These are phyloP conservation scores for Odobenus rosmarus DNA, from an alignment of 2,113 vertebrate species.

Conservation along the genomic window DNA sequence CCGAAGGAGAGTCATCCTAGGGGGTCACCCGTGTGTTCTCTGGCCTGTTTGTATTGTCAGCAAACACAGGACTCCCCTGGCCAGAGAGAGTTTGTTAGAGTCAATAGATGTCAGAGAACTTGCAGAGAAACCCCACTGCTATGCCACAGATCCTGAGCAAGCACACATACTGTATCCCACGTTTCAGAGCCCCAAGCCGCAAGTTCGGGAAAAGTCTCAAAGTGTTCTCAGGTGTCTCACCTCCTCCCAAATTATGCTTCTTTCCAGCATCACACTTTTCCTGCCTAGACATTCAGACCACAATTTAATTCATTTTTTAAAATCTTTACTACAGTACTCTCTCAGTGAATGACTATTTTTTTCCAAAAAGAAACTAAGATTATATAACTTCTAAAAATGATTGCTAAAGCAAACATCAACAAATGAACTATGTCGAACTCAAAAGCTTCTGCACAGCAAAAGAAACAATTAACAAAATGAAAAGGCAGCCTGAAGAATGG, in stretches of 20 bases:
- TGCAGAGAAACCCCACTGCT: no score
- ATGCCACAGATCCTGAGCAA: not conserved
- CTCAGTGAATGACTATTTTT: not conserved
- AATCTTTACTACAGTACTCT: not conserved
- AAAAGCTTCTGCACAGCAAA: not conserved
- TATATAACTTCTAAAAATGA: slow-evolving; percentile 22
- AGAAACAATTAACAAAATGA: not conserved
- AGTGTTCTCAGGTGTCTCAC: not conserved
- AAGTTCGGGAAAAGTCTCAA: not conserved
- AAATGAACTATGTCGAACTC: not conserved
- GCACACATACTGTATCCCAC: fast-evolving
- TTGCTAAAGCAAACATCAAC: slow-evolving; percentile 8
- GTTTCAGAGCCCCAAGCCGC: not conserved
- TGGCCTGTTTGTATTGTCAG: not conserved
- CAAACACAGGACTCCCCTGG: not conserved
- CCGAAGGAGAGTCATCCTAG: not conserved
- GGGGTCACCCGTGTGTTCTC: not conserved
- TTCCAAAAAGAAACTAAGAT: not conserved
- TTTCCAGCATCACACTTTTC: not conserved
- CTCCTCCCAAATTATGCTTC: not conserved
- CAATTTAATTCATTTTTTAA: not conserved
- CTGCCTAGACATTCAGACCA: not conserved
- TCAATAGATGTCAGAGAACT: not conserved
- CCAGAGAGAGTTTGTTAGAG: not conserved
- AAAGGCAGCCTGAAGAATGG: not conserved